Base-by-base conservation (phyloP, 2,888 invertebrate genomes). In the Pandemis heparana region DNA sequence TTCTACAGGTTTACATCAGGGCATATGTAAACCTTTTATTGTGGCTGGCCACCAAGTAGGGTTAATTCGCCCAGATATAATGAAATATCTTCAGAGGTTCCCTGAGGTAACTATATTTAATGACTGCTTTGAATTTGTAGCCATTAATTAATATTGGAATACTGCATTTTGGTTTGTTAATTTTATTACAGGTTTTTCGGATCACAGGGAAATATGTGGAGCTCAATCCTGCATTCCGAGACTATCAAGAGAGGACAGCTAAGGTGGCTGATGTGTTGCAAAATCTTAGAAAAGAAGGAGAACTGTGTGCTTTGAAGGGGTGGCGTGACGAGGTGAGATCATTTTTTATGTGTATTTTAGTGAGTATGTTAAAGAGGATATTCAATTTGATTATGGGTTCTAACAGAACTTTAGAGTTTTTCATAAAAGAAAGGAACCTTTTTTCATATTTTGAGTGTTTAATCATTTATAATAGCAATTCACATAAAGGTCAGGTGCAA, bases 1-100 rank as follows among this genome's bases (percentile, higher is more conserved):
- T 82, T 78, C 86, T 87, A 79, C 79, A 98, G 98, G 97, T 81
- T 95, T 97, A 83, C 96, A 96, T 84, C 96, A 96, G 87, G 96
- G 96, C 74, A 96, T 97, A 89, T 98, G 97, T 92, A 96, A 96
- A 86, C 98, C 98, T 66, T 98, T 99, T 89, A 95, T 98, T 79
- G 97, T 98, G 67, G 97, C 97, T 86, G 98, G 97, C 71, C 97
- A 97, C 85, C 98, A 98, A 95, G 97, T 99, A 73, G 99, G 99
- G 75, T 94, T 98, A 77, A 96, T 99, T 80, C 96, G 97, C 80
- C 96, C 97, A 69, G 97, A 98, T 94, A 97, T 98, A 72, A 95
- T 97, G 92, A 96, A 96, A 89, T 96, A 97, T 86, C 95, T 98
- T 76, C 93, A 96, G 78, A 96, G 96, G 89, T 97, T 97, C 89